Evolutionary conservation across 2,888 invertebrate species (phyloP).

Genomic region (Papilio protenor): DNA sequence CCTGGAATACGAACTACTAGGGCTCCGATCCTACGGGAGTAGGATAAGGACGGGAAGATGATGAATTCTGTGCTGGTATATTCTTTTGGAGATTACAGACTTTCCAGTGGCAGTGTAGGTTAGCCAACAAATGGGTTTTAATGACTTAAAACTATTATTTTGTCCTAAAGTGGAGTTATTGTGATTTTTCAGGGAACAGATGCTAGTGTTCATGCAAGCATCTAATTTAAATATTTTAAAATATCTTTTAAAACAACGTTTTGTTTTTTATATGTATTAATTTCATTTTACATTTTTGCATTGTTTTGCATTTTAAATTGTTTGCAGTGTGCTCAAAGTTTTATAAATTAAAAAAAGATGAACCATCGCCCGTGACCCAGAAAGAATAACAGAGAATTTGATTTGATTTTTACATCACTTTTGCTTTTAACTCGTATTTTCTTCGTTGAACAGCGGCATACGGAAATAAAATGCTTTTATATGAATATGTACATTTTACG

Average conservation of each 20-base stretch:
- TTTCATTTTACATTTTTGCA: not conserved
- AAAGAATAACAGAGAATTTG: constrained; percentile 8
- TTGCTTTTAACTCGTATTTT: constrained; percentile 2
- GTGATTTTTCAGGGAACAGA: not conserved
- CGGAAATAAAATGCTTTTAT: constrained; percentile 20
- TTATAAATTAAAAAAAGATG: not conserved
- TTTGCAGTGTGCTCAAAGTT: not conserved
- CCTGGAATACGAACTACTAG: too few relatives aligned
- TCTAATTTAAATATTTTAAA: not conserved
- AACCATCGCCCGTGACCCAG: not conserved
- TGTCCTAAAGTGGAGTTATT: not conserved
- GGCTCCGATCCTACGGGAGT: too few relatives aligned
- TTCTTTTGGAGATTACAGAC: too few relatives aligned
- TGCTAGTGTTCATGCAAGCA: not conserved
- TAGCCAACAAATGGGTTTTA: not conserved
- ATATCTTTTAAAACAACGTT: not conserved
- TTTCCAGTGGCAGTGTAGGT: not conserved
- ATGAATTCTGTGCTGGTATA: too few relatives aligned
- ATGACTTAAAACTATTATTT: too few relatives aligned
- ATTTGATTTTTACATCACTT: not conserved
- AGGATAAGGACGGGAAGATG: too few relatives aligned
- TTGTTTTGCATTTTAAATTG: constrained; percentile 1
- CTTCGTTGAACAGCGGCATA: not conserved
- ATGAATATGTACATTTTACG: constrained; percentile 27
- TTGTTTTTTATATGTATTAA: not conserved